Evolutionary conservation across 1,140 invertebrate species (phyloP).

Genomic region (Drosophila kepulauana): DNA sequence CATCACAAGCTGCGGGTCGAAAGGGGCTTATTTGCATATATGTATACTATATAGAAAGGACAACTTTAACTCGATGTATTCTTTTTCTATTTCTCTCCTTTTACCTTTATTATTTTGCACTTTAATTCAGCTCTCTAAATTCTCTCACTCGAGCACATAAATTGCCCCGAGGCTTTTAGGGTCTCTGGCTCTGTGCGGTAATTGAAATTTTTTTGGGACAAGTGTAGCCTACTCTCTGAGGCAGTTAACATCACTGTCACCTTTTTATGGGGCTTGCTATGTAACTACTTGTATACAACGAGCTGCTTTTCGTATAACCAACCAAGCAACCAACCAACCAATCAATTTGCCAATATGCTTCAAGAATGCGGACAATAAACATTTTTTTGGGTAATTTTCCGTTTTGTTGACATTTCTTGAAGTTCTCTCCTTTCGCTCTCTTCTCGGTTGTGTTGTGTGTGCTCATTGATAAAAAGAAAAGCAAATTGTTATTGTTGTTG

Average conservation of each 20-base stretch:
- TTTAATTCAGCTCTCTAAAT: background rate
- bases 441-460: background rate
- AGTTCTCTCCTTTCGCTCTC: background rate
- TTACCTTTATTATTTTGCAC: background rate
- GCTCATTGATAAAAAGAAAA: slow-evolving; percentile 40
- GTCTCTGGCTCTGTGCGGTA: background rate
- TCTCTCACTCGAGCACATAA: background rate
- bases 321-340: background rate
- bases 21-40: background rate
- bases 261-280: background rate
- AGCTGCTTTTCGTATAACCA: background rate
- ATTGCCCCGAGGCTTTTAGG: background rate
- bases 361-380: background rate
- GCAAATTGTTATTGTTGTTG: slow-evolving; percentile 25
- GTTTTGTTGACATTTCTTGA: slow-evolving; percentile 29
- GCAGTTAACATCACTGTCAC: slow-evolving; percentile 8
- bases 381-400: slow-evolving; percentile 27
- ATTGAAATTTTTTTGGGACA: background rate
- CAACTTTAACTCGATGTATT: background rate
- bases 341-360: slow-evolving; percentile 27
- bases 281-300: background rate
- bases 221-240: slow-evolving; percentile 3
- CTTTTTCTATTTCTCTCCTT: background rate
- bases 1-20: background rate
- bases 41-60: too few relatives aligned